Evolutionary conservation across 2,888 invertebrate species (phyloP), one percentile per base, ranked within the genome.

Genomic region (Chorisops tibialis): DNA sequence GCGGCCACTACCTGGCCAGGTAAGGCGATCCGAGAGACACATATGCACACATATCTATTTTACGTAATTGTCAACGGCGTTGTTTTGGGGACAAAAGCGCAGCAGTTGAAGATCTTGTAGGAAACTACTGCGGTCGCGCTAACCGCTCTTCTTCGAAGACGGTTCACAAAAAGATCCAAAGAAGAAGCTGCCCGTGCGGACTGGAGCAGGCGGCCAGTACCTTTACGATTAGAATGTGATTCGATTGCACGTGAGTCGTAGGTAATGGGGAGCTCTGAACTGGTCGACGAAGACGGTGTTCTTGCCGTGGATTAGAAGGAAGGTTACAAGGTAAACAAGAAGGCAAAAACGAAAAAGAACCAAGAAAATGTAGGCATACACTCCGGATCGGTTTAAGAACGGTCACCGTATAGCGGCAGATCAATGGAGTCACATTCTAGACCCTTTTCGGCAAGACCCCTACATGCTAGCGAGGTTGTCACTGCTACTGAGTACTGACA

Each of bases 401-500:
- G 56, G 45, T 24, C 16, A 56, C 35, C 56, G 43, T 56, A 45
- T 45, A 56, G 56, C 56, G 56, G 56, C 45, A 56, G 56, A 56
- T 56, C 56, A 56, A 56, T 43, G 37, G 56, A 35, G 45, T 56
- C 56, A 24, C 35, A 56, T 56, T n/a, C 12, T 45, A 45, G 18
- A 43, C 43, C 43, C 58, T 41, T 63, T 63, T 63, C 63, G 63
- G 63, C 59, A 51, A 63, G 52, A 14, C 39, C 22, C 51, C 14
- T 37, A 63, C 52, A 59, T 59, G 54, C 47, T 59, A 54, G 52
- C 63, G 59, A 18, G 45, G 63, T 59, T 63, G 63, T 63, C 63
- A 63, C 59, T 52, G 63, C 63, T 63, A 63, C 63, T 63, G 63
- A 63, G 59, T 63, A 63, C 63, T 63, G 63, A 63, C 63, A 63